phyloP scores from a whole-genome alignment of 1,140 invertebrate species.

The Brachionus calyciflorus region DNA sequence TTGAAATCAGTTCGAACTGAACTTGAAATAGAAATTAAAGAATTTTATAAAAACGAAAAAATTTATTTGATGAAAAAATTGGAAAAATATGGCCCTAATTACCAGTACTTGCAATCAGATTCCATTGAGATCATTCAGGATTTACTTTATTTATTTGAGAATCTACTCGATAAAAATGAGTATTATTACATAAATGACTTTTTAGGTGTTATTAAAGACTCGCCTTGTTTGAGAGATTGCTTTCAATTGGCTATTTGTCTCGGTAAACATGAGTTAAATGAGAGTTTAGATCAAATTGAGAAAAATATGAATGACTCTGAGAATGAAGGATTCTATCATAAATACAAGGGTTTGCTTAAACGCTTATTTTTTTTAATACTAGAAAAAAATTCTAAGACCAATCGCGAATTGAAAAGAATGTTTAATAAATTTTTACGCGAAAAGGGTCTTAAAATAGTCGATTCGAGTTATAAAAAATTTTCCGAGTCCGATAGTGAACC shows the following conservation, averaged over 20 bases:
- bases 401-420: not conserved
- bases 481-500: not conserved
- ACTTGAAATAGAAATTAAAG: not conserved
- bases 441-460: conserved; percentile 1
- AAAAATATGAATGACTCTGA: not conserved
- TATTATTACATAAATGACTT: conserved; percentile 38
- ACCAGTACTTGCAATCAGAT: not conserved
- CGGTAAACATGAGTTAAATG: not conserved
- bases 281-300: not conserved
- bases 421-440: conserved; percentile 28
- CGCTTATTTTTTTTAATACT: conserved; percentile 7
- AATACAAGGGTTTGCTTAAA: not conserved
- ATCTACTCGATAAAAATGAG: conserved; percentile 15
- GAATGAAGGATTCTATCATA: not conserved
- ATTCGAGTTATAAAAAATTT: conserved; percentile 10
- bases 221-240: not conserved
- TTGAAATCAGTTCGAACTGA: not conserved
- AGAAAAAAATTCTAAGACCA: not conserved
- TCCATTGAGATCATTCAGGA: not conserved
- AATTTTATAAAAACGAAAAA: conserved; percentile 25
- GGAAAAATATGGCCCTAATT: not conserved
- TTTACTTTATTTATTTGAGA: not conserved
- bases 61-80: not conserved
- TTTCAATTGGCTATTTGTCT: conserved; percentile 31
- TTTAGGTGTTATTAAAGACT: conserved; percentile 1